Evolutionary conservation across 1,140 invertebrate genomes (phyloP).

Genomic region (Drosophila subobscura): DNA sequence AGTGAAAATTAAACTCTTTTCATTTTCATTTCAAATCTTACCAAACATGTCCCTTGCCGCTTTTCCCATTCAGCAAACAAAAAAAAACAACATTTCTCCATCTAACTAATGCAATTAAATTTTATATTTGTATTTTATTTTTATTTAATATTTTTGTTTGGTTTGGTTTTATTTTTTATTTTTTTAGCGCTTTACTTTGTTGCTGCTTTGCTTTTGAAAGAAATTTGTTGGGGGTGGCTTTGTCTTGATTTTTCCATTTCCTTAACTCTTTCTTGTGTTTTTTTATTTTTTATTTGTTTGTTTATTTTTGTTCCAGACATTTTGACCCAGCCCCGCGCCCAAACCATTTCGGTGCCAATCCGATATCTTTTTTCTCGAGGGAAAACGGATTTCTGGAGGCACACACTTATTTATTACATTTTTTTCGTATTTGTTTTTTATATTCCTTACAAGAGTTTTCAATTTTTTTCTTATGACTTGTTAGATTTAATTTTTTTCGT

Average conservation of each 20-base stretch:
- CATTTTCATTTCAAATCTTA: neutral
- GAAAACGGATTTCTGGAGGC: conserved; percentile 40
- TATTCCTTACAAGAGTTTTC: conserved; percentile 44
- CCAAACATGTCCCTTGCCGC: neutral
- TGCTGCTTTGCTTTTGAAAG: conserved; percentile 41
- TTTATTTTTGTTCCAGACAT: conserved; percentile 48
- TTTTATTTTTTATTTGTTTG: neutral
- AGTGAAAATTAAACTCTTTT: too few relatives aligned
- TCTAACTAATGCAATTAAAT: conserved; percentile 49
- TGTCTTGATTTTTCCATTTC: conserved; percentile 14
- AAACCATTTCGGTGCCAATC: conserved; percentile 14
- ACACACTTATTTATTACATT: conserved; percentile 33
- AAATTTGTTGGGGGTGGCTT: conserved; percentile 16
- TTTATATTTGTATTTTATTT: conserved; percentile 76
- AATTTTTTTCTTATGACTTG: conserved; percentile 34
- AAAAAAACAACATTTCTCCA: conserved; percentile 16
- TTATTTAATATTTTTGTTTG: conserved; percentile 69
- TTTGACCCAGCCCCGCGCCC: neutral
- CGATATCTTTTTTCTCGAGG: conserved; percentile 10
- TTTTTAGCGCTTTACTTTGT: conserved; percentile 45
- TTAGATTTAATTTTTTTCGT: conserved; percentile 34
- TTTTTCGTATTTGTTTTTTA: conserved; percentile 17
- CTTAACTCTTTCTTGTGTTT: neutral
- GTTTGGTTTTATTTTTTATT: conserved; percentile 30
- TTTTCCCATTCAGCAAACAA: conserved; percentile 3